Percentiles rank a stretch among this genome's conserved stretches.
Conservation (phyloP, 2,113 vertebrate genomes). For the Silurus asotus region DNA sequence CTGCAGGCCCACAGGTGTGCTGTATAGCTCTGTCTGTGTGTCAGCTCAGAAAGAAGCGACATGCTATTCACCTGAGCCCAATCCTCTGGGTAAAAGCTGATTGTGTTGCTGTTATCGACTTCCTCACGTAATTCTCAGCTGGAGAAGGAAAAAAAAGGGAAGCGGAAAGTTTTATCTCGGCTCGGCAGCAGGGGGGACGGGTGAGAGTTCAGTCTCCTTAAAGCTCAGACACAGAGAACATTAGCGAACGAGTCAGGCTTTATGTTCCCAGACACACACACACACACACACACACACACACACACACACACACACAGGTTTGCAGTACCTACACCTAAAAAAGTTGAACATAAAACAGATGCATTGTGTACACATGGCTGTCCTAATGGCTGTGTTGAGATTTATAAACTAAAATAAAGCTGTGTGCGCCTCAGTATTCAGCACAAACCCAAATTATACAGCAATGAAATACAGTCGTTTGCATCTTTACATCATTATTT, state of each 20-base stretch:
- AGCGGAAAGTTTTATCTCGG: constrained; percentile 74
- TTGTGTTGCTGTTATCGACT: constrained; percentile 77
- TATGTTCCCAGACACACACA: constrained; percentile 32
- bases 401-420: constrained; percentile 19
- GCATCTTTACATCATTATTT: constrained; percentile 16
- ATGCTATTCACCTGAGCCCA: constrained; percentile 66
- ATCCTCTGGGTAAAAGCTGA: constrained; percentile 70
- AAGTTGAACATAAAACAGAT: constrained; percentile 5
- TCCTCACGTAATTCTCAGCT: constrained; percentile 73
- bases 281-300: neutral
- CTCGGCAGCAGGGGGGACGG: constrained; percentile 65
- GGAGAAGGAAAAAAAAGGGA: constrained; percentile 47
- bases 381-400: neutral
- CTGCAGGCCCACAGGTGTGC: constrained; percentile 69
- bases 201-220: constrained; percentile 68
- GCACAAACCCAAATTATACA: constrained; percentile 14
- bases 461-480: constrained; percentile 4
- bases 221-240: constrained; percentile 64
- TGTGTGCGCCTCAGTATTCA: neutral
- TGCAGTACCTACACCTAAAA: constrained; percentile 9
- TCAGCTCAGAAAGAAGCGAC: constrained; percentile 72
- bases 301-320: neutral
- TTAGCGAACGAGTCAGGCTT: constrained; percentile 55
- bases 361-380: neutral
- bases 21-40: constrained; percentile 71